phyloP scores from a whole-genome alignment of 2,113 vertebrate species.

The Variabilichromis moorii region DNA sequence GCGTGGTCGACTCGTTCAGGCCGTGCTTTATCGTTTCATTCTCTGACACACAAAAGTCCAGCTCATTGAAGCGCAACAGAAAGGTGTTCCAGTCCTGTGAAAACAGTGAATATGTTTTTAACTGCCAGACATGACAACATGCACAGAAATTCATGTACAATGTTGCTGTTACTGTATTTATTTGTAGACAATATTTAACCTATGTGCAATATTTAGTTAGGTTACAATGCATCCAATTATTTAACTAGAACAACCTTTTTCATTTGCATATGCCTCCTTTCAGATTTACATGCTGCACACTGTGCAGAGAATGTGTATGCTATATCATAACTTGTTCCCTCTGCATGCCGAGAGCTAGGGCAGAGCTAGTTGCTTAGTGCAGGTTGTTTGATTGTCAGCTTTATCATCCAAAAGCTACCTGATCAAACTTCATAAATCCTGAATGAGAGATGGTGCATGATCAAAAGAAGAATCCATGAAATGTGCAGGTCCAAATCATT shows the following conservation, averaged over 20 bases:
- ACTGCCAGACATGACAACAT: not conserved
- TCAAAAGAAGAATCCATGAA: not conserved
- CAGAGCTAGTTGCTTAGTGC: not conserved
- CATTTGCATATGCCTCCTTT: not conserved
- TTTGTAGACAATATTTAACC: not conserved
- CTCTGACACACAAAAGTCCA: slow-evolving; percentile 96
- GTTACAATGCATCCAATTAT: not conserved
- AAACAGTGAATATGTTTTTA: not conserved
- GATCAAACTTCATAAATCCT: not conserved
- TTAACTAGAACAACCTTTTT: not conserved
- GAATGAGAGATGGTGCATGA: not conserved
- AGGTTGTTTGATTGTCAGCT: not conserved
- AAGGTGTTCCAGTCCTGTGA: slow-evolving; percentile 98
- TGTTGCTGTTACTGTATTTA: not conserved
- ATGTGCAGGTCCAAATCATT: not conserved
- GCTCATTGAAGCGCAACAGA: slow-evolving; percentile 88
- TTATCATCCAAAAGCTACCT: accelerated
- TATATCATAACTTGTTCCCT: not conserved
- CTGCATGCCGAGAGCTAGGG: accelerated
- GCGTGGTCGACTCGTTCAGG: slow-evolving; percentile 85
- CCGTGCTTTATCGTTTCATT: slow-evolving; percentile 96
- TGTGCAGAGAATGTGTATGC: not conserved
- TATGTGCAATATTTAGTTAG: not conserved
- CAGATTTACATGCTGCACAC: not conserved
- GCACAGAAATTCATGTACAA: not conserved